Conservation (phyloP, 2,797 vertebrate species). For the Spinibarbus caldwelli region DNA sequence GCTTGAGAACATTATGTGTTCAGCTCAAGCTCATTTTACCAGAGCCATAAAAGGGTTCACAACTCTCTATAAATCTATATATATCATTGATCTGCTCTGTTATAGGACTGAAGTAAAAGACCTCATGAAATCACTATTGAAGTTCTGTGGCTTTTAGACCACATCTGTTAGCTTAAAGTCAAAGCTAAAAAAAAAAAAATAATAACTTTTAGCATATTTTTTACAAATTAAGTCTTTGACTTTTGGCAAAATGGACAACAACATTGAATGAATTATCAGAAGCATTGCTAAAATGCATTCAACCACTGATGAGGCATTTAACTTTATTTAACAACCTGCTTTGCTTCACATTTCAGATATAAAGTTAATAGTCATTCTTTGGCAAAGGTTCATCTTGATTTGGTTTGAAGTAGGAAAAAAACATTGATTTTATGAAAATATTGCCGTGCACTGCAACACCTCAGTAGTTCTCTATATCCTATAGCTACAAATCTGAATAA, state of each 20-base stretch:
- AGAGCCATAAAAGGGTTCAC: not conserved
- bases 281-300: not conserved
- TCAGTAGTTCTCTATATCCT: not conserved
- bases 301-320: not conserved
- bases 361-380: not conserved
- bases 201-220: not conserved
- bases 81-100: not conserved
- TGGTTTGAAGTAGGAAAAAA: not conserved
- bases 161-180: not conserved
- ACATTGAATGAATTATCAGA: not conserved
- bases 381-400: not conserved
- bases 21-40: not conserved
- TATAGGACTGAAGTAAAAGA: not conserved
- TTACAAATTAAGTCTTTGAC: not conserved
- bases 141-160: not conserved
- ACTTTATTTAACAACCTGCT: not conserved
- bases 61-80: slow-evolving; percentile 19
- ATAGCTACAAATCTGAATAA: not conserved
- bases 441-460: not conserved
- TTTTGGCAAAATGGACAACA: not conserved
- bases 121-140: not conserved
- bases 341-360: not conserved
- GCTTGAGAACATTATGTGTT: not conserved
- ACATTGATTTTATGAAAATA: not conserved
- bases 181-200: not conserved